Conservation (phyloP, 1,140 invertebrate genomes). For the Calycopis cecrops region DNA sequence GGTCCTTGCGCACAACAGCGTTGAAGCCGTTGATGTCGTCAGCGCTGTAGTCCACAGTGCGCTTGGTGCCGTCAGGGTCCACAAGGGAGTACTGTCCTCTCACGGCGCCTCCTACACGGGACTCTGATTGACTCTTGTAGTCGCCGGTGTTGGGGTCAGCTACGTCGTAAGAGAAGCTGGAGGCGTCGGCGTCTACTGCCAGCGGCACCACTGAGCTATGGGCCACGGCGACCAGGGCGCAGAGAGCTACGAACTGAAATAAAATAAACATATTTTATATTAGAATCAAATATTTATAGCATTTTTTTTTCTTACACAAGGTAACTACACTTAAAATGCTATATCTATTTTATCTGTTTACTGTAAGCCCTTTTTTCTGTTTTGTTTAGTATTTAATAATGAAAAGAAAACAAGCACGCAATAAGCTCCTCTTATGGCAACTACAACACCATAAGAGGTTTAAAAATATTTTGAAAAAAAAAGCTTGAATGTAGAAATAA, state of each 20-base stretch:
- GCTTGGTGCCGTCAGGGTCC: slow-evolving; percentile 56
- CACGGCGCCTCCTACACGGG: slow-evolving; percentile 70
- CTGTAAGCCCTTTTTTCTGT: no score
- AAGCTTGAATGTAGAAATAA: no score
- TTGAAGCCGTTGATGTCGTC: slow-evolving; percentile 59
- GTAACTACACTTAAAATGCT: no score
- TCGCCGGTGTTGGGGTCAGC: slow-evolving; percentile 43
- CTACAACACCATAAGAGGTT: no score
- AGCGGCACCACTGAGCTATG: slow-evolving; percentile 13
- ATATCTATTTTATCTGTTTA: no score
- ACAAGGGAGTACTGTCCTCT: slow-evolving; percentile 57
- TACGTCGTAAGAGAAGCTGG: slow-evolving; percentile 30
- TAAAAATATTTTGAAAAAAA: no score
- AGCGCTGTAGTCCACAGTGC: slow-evolving; percentile 57
- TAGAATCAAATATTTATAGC: no score
- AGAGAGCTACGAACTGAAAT: slow-evolving; percentile 6
- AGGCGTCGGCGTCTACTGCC: slow-evolving; percentile 25
- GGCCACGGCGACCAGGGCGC: slow-evolving; percentile 10
- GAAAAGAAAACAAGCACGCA: no score
- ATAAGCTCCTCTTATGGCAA: no score
- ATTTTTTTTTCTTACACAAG: no score
- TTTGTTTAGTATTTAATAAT: no score
- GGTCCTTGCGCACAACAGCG: slow-evolving; percentile 47
- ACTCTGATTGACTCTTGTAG: slow-evolving; percentile 55
- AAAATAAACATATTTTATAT: slow-evolving; percentile 7